These are phyloP conservation scores for Manduca sexta DNA, from an alignment of 1,140 invertebrate genomes.

Conservation along the genomic window DNA sequence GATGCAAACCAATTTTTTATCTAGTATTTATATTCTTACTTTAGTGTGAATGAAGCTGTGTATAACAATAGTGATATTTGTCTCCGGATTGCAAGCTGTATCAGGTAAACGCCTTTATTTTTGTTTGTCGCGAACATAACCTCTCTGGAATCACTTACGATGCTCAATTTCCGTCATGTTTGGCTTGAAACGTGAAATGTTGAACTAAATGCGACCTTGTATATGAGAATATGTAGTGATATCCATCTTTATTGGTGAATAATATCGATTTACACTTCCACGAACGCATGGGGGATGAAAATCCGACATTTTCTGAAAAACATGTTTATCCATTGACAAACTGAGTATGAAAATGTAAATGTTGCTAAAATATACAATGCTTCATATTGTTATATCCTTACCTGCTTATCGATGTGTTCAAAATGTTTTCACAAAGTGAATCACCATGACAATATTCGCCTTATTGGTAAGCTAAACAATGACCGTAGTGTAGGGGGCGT, in stretches of 20 bases:
- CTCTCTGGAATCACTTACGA: conserved; percentile 47
- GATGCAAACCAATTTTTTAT: conserved; percentile 70
- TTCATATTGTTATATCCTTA: too few species aligned
- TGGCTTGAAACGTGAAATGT: conserved; percentile 16
- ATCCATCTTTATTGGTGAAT: too few species aligned
- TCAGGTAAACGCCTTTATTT: conserved; percentile 73
- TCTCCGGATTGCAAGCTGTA: conserved; percentile 46
- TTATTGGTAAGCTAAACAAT: conserved; percentile 48
- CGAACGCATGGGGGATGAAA: too few species aligned
- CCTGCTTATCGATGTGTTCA: not conserved
- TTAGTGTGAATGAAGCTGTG: conserved; percentile 60
- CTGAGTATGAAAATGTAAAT: too few species aligned
- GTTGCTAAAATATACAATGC: too few species aligned
- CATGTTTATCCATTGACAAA: too few species aligned
- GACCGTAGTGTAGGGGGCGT: conserved; percentile 46
- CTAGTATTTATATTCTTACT: conserved; percentile 53
- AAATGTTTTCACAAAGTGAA: conserved; percentile 29
- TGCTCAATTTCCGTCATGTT: conserved; percentile 40
- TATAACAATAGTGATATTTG: conserved; percentile 54
- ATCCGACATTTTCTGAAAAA: too few species aligned
- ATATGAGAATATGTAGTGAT: not conserved
- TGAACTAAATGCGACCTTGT: conserved; percentile 8
- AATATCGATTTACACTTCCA: too few species aligned
- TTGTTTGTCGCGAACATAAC: conserved; percentile 72
- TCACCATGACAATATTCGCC: conserved; percentile 60